A percentile compares a stretch with the other conserved stretches of the same genome.
These are phyloP conservation scores for Strigops habroptila DNA, from an alignment of 2,113 vertebrate species.

Conservation along the genomic window DNA sequence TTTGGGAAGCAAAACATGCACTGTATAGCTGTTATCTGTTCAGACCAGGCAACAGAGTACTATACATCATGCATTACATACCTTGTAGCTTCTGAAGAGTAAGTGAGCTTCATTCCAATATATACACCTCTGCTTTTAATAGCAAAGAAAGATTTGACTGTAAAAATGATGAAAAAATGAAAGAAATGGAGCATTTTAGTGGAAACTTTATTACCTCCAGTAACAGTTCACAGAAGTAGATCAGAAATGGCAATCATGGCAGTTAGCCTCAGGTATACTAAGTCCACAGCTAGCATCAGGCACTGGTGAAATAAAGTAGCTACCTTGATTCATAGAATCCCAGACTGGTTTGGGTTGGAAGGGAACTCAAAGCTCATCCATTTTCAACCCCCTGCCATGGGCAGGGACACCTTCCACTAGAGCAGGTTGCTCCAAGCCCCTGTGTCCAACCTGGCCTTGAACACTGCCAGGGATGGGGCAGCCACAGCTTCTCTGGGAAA, in stretches of 20 bases:
- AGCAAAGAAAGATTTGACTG: background rate
- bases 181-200: background rate
- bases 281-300: background rate
- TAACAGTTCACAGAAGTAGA: background rate
- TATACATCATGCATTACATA: too few relatives aligned
- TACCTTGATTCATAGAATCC: background rate
- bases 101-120: background rate
- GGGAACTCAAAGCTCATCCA: background rate
- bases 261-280: background rate
- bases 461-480: too few relatives aligned
- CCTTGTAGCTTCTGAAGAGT: background rate
- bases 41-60: background rate
- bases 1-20: background rate
- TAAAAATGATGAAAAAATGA: background rate
- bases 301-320: background rate
- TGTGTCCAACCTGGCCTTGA: too few relatives aligned
- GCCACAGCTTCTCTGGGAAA: too few relatives aligned
- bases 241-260: background rate
- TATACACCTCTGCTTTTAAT: background rate
- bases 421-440: background rate
- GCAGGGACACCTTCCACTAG: too few relatives aligned
- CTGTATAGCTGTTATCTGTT: rapidly evolving
- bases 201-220: background rate
- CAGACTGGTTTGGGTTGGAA: background rate
- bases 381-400: background rate